These are phyloP conservation scores for Callyntrura sp. DNA, from an alignment of 2,888 invertebrate genomes.

Conservation along the genomic window DNA sequence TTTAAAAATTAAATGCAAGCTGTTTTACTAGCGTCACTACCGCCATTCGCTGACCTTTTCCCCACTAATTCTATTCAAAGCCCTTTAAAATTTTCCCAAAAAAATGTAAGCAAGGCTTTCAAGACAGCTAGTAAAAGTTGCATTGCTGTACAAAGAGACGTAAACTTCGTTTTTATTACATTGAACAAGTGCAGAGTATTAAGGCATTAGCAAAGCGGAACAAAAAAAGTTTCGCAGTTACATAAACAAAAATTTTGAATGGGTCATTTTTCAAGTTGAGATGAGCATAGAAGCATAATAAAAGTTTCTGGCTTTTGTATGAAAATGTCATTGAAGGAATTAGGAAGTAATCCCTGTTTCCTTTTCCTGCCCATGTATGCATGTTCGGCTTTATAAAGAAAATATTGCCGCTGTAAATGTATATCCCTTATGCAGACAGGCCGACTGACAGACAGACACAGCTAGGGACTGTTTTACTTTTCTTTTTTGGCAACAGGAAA, in stretches of 20 bases:
- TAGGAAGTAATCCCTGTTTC: conserved; percentile 63
- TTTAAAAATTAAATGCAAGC: conserved; percentile 3
- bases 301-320: conserved; percentile 63
- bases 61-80: not conserved
- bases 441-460: conserved; percentile 6
- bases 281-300: not conserved
- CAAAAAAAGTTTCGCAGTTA: not conserved
- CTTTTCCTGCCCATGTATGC: conserved; percentile 25
- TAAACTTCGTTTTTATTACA: not conserved
- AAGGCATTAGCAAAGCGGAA: not conserved
- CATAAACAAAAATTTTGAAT: conserved; percentile 43
- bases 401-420: not conserved
- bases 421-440: conserved; percentile 2
- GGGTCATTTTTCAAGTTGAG: conserved; percentile 50
- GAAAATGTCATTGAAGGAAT: conserved; percentile 70
- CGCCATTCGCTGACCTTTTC: conserved; percentile 6
- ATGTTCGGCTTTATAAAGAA: too few relatives aligned
- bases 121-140: not conserved
- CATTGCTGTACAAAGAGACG: too few relatives aligned
- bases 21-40: not conserved
- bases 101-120: not conserved
- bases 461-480: not conserved
- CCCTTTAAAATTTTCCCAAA: not conserved
- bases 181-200: not conserved
- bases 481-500: conserved; percentile 47